A percentile compares a stretch with the other conserved stretches of the same genome.
Conservation (phyloP, 1,140 invertebrate species). For the Sycophila sp. region DNA sequence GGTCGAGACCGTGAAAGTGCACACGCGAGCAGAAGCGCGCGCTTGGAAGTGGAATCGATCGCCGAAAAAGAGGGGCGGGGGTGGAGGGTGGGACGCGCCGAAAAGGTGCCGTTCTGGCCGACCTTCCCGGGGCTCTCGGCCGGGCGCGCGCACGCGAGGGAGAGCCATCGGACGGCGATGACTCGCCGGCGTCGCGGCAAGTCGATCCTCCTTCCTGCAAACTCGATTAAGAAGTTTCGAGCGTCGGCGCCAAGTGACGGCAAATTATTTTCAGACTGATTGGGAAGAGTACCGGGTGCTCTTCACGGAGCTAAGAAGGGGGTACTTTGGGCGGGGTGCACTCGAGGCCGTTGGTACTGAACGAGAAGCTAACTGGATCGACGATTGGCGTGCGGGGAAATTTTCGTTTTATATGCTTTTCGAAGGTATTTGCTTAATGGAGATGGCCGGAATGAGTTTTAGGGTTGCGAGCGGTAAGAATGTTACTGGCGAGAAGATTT, state of each 20-base stretch:
- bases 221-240: constrained; percentile 8
- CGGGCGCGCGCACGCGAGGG: constrained; percentile 1
- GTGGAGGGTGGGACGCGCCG: neutral
- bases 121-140: neutral
- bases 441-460: too few species aligned
- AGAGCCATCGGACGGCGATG: constrained; percentile 11
- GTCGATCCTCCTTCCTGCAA: neutral
- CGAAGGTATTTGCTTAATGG: too few species aligned
- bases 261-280: neutral
- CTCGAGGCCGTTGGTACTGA: too few species aligned
- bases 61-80: neutral
- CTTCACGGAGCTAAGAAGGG: too few species aligned
- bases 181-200: neutral
- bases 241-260: neutral
- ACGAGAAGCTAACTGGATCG: too few species aligned
- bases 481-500: too few species aligned
- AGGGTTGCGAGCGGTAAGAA: too few species aligned
- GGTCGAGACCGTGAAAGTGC: constrained; percentile 32
- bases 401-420: too few species aligned
- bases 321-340: too few species aligned
- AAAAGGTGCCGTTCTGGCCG: constrained; percentile 32
- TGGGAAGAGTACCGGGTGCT: too few species aligned
- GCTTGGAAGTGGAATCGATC: neutral
- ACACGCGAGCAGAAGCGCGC: neutral
- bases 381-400: too few species aligned